Evolutionary conservation across 2,888 invertebrate genomes (phyloP).

Genomic region (Auanema freiburgensis): DNA sequence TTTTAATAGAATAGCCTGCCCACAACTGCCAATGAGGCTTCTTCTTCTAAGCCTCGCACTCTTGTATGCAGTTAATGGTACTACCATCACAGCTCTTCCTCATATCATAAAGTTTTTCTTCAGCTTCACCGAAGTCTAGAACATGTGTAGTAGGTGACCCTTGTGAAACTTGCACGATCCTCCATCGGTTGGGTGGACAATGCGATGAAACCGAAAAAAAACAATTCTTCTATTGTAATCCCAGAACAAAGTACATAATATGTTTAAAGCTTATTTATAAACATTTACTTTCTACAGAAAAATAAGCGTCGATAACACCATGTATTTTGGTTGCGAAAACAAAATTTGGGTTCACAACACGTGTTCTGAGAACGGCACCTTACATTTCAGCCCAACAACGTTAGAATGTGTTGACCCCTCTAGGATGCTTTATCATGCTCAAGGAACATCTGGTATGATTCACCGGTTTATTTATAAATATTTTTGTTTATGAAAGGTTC

Average conservation of each 20-base stretch:
- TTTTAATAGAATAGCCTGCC: too few species aligned
- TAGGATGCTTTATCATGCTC: slow-evolving; percentile 31
- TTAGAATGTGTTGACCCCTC: slow-evolving; percentile 38
- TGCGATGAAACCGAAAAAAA: slow-evolving; percentile 24
- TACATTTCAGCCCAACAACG: slow-evolving; percentile 28
- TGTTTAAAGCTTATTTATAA: slow-evolving; percentile 3
- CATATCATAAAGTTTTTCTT: background rate
- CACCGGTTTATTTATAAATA: slow-evolving; percentile 1
- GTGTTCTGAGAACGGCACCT: slow-evolving; percentile 34
- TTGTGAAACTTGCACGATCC: slow-evolving; percentile 13
- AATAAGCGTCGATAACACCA: slow-evolving; percentile 38
- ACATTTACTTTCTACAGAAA: slow-evolving; percentile 28
- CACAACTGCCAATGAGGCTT: too few species aligned
- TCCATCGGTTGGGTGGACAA: slow-evolving; percentile 8
- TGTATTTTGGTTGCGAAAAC: slow-evolving; percentile 29
- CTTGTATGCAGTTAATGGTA: too few species aligned
- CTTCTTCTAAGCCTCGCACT: too few species aligned
- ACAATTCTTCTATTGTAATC: slow-evolving; percentile 42
- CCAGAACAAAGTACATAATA: slow-evolving; percentile 35
- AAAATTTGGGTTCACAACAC: slow-evolving; percentile 35
- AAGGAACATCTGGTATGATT: slow-evolving; percentile 39
- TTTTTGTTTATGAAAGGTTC: slow-evolving; percentile 30
- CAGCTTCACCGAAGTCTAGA: slow-evolving; percentile 9
- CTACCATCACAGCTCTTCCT: too few species aligned
- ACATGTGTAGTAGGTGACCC: slow-evolving; percentile 11